Conservation (phyloP, 2,888 invertebrate species). For the Pharmacophagus antenor region DNA sequence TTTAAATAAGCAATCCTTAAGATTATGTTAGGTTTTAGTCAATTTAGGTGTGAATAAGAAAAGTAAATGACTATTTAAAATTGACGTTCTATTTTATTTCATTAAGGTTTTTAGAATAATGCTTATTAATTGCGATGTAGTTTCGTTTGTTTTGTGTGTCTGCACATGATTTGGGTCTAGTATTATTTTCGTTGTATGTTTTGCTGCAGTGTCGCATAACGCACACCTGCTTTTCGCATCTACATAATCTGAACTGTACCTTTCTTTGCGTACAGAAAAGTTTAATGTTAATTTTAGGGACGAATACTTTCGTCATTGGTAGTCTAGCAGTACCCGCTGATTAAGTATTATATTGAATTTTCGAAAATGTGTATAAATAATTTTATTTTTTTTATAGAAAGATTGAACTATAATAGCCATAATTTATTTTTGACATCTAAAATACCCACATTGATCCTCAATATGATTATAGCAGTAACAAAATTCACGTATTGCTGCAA, state of each 20-base stretch:
- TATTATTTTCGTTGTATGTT: constrained; percentile 69
- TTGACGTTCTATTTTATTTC: neutral
- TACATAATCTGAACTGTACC: constrained; percentile 78
- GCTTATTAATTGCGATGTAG: neutral
- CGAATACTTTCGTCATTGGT: neutral
- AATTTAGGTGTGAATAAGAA: constrained; percentile 2
- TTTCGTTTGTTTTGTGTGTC: neutral
- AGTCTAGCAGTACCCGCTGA: neutral
- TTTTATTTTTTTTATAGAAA: too few relatives aligned
- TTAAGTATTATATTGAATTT: too few relatives aligned
- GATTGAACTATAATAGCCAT: neutral
- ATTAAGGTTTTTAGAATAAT: neutral
- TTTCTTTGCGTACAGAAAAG: constrained; percentile 33
- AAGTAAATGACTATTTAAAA: neutral
- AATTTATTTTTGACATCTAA: too few relatives aligned
- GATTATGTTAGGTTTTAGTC: constrained; percentile 16
- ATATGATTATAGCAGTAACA: neutral
- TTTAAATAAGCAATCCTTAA: constrained; percentile 20
- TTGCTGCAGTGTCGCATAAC: constrained; percentile 64
- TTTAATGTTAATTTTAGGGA: constrained; percentile 16
- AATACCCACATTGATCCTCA: neutral
- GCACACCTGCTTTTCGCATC: constrained; percentile 74
- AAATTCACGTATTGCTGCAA: neutral
- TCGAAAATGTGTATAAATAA: too few relatives aligned
- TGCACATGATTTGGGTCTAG: constrained; percentile 45